These are phyloP conservation scores for Spicauda simplicius DNA, from an alignment of 2,888 invertebrate genomes.

Conservation along the genomic window DNA sequence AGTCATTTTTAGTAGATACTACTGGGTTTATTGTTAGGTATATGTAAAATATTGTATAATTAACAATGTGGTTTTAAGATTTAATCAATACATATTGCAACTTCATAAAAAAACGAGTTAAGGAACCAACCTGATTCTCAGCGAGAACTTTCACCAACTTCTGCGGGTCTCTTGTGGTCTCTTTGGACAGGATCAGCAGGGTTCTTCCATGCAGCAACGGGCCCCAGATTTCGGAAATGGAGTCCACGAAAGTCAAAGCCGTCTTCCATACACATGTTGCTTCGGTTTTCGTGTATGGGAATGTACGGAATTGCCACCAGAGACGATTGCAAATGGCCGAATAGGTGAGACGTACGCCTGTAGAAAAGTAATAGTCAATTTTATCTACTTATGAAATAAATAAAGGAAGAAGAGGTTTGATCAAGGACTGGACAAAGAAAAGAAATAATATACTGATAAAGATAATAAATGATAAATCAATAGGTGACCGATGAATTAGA, in stretches of 20 bases:
- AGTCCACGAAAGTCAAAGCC: conserved; percentile 95
- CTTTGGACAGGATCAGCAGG: conserved; percentile 89
- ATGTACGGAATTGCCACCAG: conserved; percentile 93
- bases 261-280: conserved; percentile 94
- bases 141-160: conserved; percentile 88
- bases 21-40: no score
- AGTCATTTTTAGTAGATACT: no score
- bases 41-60: no score
- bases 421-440: no score
- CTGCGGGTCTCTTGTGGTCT: conserved; percentile 91
- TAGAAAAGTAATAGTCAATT: neutral
- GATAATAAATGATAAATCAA: no score
- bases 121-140: conserved; percentile 85
- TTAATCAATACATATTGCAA: no score
- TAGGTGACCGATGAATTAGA: no score
- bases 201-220: conserved; percentile 90
- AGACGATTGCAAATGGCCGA: conserved; percentile 92
- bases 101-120: no score
- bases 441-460: no score
- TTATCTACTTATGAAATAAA: no score
- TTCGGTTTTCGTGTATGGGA: conserved; percentile 89
- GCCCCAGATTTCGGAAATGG: conserved; percentile 95
- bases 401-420: no score
- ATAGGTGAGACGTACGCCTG: conserved; percentile 92
- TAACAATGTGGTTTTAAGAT: no score